A percentile compares a stretch with the other conserved stretches of the same genome.
phyloP scores from a whole-genome alignment of 2,797 vertebrate species.

The Odontamblyopus lacepedii region DNA sequence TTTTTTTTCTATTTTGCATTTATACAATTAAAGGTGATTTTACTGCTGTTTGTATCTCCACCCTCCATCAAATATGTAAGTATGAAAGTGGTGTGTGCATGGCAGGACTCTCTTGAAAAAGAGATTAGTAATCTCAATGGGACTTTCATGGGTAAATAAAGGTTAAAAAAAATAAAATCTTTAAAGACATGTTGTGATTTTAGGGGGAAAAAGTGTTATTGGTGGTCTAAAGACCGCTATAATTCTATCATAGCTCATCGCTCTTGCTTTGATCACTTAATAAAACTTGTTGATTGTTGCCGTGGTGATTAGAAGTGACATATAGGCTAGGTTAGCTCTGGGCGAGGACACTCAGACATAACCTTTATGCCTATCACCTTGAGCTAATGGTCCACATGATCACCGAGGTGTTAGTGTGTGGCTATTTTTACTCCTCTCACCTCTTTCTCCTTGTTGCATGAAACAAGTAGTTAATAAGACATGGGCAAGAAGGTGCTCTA shows the following conservation, averaged over 20 bases:
- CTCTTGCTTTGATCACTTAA: conserved; percentile 6
- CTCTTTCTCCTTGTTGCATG: conserved; percentile 23
- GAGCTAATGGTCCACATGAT: conserved; percentile 62
- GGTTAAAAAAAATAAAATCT: too few relatives aligned
- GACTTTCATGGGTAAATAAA: too few relatives aligned
- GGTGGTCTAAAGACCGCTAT: neutral
- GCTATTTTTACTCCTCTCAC: conserved; percentile 64
- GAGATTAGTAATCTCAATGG: too few relatives aligned
- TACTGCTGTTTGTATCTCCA: too few relatives aligned
- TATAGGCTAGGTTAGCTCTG: conserved; percentile 15
- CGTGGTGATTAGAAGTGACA: conserved; percentile 32
- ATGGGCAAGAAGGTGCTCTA: conserved; percentile 6
- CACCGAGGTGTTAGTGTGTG: conserved; percentile 49
- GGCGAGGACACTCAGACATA: conserved; percentile 25
- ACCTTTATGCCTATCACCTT: conserved; percentile 52
- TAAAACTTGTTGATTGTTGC: conserved; percentile 45
- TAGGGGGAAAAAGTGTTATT: neutral
- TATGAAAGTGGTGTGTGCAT: too few relatives aligned
- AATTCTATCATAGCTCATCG: neutral
- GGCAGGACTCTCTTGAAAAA: too few relatives aligned
- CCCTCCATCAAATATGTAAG: too few relatives aligned
- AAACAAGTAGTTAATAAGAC: conserved; percentile 36
- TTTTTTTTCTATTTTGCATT: too few relatives aligned
- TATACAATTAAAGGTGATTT: too few relatives aligned
- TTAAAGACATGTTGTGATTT: too few relatives aligned